These are phyloP conservation scores for Malurus cyaneus DNA, from an alignment of 2,113 vertebrate genomes.

Conservation along the genomic window DNA sequence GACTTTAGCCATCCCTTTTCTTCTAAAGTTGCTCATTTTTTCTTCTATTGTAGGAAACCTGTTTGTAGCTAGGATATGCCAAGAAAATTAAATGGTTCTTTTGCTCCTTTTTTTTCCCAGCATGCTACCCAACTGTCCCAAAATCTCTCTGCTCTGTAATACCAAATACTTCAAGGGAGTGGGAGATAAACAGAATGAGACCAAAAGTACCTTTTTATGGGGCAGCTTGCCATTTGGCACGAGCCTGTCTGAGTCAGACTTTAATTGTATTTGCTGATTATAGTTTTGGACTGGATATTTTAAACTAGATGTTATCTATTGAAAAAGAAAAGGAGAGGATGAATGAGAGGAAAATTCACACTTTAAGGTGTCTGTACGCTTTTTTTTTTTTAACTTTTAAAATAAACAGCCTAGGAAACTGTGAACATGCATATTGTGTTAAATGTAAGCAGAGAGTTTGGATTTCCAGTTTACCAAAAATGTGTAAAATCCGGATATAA, in stretches of 20 bases:
- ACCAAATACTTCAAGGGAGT: neutral
- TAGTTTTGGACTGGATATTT: neutral
- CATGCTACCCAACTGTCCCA: neutral
- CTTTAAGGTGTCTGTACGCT: neutral
- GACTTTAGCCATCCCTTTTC: neutral
- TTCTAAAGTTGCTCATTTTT: slow-evolving; percentile 6
- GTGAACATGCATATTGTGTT: neutral
- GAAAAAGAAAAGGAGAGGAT: neutral
- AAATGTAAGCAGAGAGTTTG: neutral
- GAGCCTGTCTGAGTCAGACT: neutral
- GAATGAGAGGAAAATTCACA: neutral
- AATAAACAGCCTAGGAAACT: neutral
- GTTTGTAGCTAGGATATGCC: neutral
- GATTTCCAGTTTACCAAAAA: neutral
- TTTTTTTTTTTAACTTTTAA: neutral
- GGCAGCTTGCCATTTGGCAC: neutral
- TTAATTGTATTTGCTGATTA: slow-evolving; percentile 21
- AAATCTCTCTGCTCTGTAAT: slow-evolving; percentile 1
- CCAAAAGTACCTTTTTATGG: neutral
- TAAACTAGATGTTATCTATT: neutral
- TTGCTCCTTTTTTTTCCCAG: slow-evolving; percentile 20
- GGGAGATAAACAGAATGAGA: slow-evolving; percentile 27
- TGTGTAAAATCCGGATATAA: neutral
- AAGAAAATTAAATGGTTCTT: slow-evolving; percentile 25
- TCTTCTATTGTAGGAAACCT: slow-evolving; percentile 8